Conservation (phyloP, 1,140 invertebrate genomes). For the Condylostylus longicornis region DNA sequence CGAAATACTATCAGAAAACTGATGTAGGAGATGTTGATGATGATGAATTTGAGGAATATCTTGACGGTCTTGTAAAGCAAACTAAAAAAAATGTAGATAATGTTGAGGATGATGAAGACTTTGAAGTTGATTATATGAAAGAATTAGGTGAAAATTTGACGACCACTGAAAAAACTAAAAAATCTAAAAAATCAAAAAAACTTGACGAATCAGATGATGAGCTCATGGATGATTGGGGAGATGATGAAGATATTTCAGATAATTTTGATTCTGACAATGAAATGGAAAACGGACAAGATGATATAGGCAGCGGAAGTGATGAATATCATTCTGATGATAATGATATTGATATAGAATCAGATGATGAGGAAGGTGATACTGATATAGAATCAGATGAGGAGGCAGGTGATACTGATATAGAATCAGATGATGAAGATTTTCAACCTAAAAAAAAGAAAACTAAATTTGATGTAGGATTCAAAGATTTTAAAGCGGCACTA, state of each 20-base stretch:
- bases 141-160: constrained; percentile 23
- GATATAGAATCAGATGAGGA: constrained; percentile 19
- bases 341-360: constrained; percentile 27
- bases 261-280: constrained; percentile 22
- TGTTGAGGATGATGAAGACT: constrained; percentile 30
- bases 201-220: constrained; percentile 32
- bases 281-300: constrained; percentile 21
- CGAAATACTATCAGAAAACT: constrained; percentile 31
- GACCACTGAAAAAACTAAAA: constrained; percentile 20
- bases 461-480: constrained; percentile 8
- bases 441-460: constrained; percentile 30
- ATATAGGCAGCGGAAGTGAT: too few relatives aligned
- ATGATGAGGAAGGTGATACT: constrained; percentile 23
- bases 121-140: constrained; percentile 25
- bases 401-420: constrained; percentile 10
- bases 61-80: constrained; percentile 40
- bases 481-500: constrained; percentile 7
- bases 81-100: constrained; percentile 31
- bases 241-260: constrained; percentile 20
- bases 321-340: constrained; percentile 16
- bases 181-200: constrained; percentile 31
- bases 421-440: constrained; percentile 27
- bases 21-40: constrained; percentile 69
- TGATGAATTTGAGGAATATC: constrained; percentile 69
- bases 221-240: constrained; percentile 15